phyloP scores from a whole-genome alignment of 1,140 invertebrate genomes.

The Euborellia annulipes region DNA sequence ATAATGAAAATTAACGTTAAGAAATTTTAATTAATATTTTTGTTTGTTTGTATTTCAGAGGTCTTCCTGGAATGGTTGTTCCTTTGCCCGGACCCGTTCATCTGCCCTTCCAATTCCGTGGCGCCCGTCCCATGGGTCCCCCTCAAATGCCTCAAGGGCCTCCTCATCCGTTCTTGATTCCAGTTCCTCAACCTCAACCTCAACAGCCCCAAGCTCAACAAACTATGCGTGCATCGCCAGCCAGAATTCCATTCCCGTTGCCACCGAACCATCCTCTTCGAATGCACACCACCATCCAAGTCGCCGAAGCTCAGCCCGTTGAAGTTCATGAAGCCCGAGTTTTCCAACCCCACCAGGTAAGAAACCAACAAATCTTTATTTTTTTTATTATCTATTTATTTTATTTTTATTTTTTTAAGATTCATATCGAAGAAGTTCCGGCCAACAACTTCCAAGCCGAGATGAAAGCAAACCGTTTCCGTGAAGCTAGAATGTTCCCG shows the following conservation, averaged over 20 bases:
- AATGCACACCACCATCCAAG: slow-evolving; percentile 14
- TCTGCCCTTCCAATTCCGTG: slow-evolving; percentile 26
- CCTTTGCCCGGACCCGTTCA: slow-evolving; percentile 27
- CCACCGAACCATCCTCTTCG: slow-evolving; percentile 4
- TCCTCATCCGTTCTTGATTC: slow-evolving; percentile 26
- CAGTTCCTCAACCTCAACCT: slow-evolving; percentile 25
- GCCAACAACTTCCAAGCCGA: slow-evolving; percentile 27
- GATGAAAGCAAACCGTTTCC: slow-evolving; percentile 27
- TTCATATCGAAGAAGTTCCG: slow-evolving; percentile 26
- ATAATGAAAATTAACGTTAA: neutral
- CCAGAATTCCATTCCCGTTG: slow-evolving; percentile 3
- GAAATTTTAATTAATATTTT: slow-evolving; percentile 1
- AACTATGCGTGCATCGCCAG: slow-evolving; percentile 15
- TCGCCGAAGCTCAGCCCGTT: slow-evolving; percentile 17
- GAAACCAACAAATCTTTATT: slow-evolving; percentile 14
- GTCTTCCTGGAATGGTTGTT: slow-evolving; percentile 22
- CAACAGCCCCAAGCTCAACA: slow-evolving; percentile 25
- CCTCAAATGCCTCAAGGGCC: slow-evolving; percentile 21
- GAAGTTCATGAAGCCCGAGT: slow-evolving; percentile 18
- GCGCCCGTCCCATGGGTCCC: slow-evolving; percentile 13
- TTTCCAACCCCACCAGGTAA: slow-evolving; percentile 20
- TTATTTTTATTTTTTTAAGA: slow-evolving; percentile 25
- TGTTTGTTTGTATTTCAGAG: slow-evolving; percentile 2
- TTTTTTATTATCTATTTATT: slow-evolving; percentile 16
- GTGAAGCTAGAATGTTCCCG: slow-evolving; percentile 20